These are phyloP conservation scores for Actinia tenebrosa DNA, from an alignment of 64 coral and sea anemone genomes.

Conservation along the genomic window DNA sequence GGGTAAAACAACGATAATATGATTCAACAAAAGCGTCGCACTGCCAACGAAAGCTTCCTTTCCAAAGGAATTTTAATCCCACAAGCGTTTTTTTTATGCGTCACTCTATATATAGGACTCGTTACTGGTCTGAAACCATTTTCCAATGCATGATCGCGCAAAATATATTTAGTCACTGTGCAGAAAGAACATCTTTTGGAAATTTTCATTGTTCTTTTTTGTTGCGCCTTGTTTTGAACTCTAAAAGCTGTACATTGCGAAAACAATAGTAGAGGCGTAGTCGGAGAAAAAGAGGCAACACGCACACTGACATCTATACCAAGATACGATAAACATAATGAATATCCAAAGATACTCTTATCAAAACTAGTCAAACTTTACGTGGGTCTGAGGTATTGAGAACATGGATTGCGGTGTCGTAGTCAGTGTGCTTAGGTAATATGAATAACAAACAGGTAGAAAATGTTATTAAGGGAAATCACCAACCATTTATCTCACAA, in stretches of 20 bases:
- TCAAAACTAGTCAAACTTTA: slow-evolving; percentile 9
- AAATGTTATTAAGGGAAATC: slow-evolving; percentile 1
- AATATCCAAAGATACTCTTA: slow-evolving; percentile 8
- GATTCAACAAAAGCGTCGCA: slow-evolving; percentile 5
- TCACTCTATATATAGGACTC: background rate
- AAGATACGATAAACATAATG: background rate
- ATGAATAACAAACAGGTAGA: slow-evolving; percentile 1
- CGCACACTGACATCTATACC: background rate
- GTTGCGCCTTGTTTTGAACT: background rate
- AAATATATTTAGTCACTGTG: background rate
- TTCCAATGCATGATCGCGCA: too few relatives aligned
- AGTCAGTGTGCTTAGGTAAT: background rate
- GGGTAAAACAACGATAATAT: background rate
- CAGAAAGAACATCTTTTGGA: background rate
- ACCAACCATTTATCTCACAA: slow-evolving; percentile 6
- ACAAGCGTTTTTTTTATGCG: background rate
- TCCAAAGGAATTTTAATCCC: slow-evolving; percentile 12
- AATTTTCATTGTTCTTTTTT: background rate
- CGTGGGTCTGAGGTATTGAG: background rate
- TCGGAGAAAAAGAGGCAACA: background rate
- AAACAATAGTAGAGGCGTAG: background rate
- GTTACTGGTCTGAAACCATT: background rate
- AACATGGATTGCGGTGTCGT: background rate
- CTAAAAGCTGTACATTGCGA: background rate
- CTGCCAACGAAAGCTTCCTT: background rate